A percentile compares a stretch with the other conserved stretches of the same genome.
Conservation (phyloP, 2,888 invertebrate species). For the Euzophera pinguis region DNA sequence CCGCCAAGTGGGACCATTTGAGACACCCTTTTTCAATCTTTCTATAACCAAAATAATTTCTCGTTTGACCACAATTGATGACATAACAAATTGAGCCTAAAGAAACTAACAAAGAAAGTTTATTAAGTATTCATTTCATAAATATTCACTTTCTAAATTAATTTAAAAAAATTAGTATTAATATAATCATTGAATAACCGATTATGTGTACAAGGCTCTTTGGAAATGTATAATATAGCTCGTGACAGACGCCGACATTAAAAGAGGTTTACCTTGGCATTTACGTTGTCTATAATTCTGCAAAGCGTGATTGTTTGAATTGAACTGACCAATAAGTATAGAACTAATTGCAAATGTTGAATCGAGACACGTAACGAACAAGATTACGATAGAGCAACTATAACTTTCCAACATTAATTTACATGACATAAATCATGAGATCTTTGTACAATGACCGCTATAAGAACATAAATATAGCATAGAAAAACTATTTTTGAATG, state of each 20-base stretch:
- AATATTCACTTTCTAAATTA: slow-evolving; percentile 23
- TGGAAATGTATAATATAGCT: slow-evolving; percentile 33
- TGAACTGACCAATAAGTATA: slow-evolving; percentile 27
- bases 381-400: not conserved
- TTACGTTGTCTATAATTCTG: slow-evolving; percentile 44
- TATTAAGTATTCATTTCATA: slow-evolving; percentile 20
- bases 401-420: slow-evolving; percentile 12
- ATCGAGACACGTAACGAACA: slow-evolving; percentile 9
- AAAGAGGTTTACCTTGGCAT: slow-evolving; percentile 70
- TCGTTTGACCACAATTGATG: slow-evolving; percentile 29
- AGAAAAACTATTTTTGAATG: slow-evolving; percentile 32
- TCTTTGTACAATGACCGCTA: slow-evolving; percentile 5
- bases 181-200: slow-evolving; percentile 9
- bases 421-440: not conserved
- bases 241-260: slow-evolving; percentile 48
- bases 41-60: slow-evolving; percentile 23
- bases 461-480: slow-evolving; percentile 11
- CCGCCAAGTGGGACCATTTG: no score
- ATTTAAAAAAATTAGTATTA: slow-evolving; percentile 16
- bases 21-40: slow-evolving; percentile 27
- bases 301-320: slow-evolving; percentile 38
- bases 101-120: slow-evolving; percentile 13
- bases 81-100: slow-evolving; percentile 18
- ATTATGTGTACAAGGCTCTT: slow-evolving; percentile 10
- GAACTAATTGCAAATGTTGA: slow-evolving; percentile 10